These are phyloP conservation scores for Hyphantria cunea DNA, from an alignment of 1,140 invertebrate genomes.

Conservation along the genomic window DNA sequence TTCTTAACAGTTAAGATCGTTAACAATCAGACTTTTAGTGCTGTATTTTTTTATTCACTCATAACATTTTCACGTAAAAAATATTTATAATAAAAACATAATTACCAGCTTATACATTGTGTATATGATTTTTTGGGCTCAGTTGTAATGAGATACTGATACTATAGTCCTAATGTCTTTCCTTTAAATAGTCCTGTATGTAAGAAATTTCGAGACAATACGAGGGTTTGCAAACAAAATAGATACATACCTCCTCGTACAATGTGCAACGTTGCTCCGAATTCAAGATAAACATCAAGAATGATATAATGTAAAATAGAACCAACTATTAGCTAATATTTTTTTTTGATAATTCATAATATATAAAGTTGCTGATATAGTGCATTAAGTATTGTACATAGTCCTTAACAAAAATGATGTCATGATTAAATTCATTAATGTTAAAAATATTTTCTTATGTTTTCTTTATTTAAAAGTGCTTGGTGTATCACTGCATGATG, in stretches of 20 bases:
- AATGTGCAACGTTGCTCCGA: constrained; percentile 53
- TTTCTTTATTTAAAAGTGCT: too few species aligned
- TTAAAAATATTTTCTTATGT: too few species aligned
- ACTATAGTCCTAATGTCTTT: constrained; percentile 18
- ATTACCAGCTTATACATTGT: constrained; percentile 75
- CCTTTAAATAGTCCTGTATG: constrained; percentile 60
- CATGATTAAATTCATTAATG: too few species aligned
- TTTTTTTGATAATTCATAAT: too few species aligned
- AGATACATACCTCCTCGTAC: constrained; percentile 46
- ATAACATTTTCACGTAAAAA: too few species aligned
- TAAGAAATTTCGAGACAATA: constrained; percentile 43
- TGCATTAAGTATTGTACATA: too few species aligned
- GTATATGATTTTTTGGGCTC: constrained; percentile 41
- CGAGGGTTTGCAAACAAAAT: constrained; percentile 59
- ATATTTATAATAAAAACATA: too few species aligned
- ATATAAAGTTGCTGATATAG: too few species aligned
- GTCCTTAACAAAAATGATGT: too few species aligned
- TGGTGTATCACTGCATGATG: constrained; percentile 35
- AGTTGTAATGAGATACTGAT: constrained; percentile 53
- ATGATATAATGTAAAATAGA: not conserved
- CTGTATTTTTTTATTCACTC: too few species aligned
- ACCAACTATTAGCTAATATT: constrained; percentile 4
- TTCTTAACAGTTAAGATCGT: too few species aligned
- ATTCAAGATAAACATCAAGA: constrained; percentile 65
- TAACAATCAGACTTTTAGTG: too few species aligned